phyloP scores from a whole-genome alignment of 2,888 invertebrate genomes.

The Cephalotes varians region DNA sequence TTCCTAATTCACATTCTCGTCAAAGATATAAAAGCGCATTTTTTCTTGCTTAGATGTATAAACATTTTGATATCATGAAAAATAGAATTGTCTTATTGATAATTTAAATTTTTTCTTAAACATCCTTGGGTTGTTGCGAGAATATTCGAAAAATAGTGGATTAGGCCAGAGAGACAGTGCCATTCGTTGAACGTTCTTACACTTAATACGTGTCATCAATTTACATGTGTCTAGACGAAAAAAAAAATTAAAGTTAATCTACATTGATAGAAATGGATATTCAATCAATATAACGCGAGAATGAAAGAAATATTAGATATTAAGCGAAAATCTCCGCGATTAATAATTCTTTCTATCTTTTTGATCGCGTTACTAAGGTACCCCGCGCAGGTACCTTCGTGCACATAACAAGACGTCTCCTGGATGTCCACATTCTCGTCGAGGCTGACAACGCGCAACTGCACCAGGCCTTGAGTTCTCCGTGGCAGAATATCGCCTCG shows the following conservation, averaged over 20 bases:
- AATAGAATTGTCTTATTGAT: too few relatives aligned
- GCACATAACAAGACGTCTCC: constrained; percentile 83
- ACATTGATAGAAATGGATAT: not conserved
- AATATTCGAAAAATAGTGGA: not conserved
- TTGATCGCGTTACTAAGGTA: not conserved
- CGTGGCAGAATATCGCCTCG: constrained; percentile 78
- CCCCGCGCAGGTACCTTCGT: constrained; percentile 80
- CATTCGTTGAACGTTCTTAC: too few relatives aligned
- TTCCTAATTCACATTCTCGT: too few relatives aligned
- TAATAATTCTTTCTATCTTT: not conserved
- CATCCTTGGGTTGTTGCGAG: not conserved
- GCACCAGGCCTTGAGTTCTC: constrained; percentile 85
- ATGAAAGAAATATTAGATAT: not conserved
- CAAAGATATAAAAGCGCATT: too few relatives aligned
- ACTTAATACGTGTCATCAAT: too few relatives aligned
- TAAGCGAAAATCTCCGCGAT: not conserved
- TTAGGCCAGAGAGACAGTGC: too few relatives aligned
- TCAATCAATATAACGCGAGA: not conserved
- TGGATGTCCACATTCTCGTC: constrained; percentile 81
- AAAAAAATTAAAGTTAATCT: too few relatives aligned
- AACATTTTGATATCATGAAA: too few relatives aligned
- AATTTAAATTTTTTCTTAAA: not conserved
- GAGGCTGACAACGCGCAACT: constrained; percentile 80
- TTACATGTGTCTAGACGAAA: too few relatives aligned
- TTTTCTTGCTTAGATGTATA: too few relatives aligned